Evolutionary conservation across 1,140 invertebrate genomes (phyloP).

Genomic region (Apis dorsata): DNA sequence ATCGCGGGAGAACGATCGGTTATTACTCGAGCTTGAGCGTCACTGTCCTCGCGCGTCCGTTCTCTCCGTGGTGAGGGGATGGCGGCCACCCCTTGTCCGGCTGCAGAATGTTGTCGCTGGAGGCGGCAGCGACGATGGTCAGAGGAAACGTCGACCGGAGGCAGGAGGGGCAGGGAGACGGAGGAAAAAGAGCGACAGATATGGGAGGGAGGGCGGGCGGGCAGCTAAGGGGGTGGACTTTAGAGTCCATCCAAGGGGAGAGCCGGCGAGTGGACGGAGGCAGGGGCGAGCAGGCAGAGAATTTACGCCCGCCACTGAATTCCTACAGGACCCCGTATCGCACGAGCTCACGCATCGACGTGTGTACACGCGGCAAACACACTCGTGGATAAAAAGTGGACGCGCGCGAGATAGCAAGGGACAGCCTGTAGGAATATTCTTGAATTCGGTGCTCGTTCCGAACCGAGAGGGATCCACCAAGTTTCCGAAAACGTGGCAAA

Average conservation of each 20-base stretch:
- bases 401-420: not conserved
- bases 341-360: constrained; percentile 54
- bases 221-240: constrained; percentile 70
- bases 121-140: constrained; percentile 76
- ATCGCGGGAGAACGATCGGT: constrained; percentile 48
- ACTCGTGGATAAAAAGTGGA: not conserved
- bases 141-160: constrained; percentile 64
- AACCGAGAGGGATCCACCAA: constrained; percentile 39
- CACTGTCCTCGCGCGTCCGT: constrained; percentile 71
- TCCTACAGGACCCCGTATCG: constrained; percentile 75
- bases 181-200: constrained; percentile 68
- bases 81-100: constrained; percentile 76
- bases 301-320: constrained; percentile 76
- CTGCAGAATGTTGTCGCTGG: constrained; percentile 79
- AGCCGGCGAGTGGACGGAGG: constrained; percentile 43
- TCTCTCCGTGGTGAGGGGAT: constrained; percentile 62
- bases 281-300: constrained; percentile 45
- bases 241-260: constrained; percentile 77
- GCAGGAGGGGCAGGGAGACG: constrained; percentile 57
- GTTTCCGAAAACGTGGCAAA: not conserved
- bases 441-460: constrained; percentile 22
- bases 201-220: constrained; percentile 59
- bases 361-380: not conserved
- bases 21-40: constrained; percentile 74
- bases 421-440: constrained; percentile 17